Percentiles rank a stretch among this genome's conserved stretches.
Evolutionary conservation across 2,113 vertebrate species (phyloP).

Genomic region (Aspiorhynchus laticeps): DNA sequence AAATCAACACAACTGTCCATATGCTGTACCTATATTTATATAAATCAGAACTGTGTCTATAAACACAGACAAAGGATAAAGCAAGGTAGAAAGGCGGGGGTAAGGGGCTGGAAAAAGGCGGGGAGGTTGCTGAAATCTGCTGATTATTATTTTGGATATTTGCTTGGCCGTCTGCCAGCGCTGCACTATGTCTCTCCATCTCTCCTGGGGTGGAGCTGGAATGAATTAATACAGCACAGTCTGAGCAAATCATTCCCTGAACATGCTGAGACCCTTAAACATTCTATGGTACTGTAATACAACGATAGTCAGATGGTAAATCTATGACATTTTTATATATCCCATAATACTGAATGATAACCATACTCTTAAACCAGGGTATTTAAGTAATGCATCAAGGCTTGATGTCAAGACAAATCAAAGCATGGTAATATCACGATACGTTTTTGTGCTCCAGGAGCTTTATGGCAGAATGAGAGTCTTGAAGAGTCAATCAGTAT

Average conservation of each 20-base stretch:
- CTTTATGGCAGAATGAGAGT: slow-evolving; percentile 10
- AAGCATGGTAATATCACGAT: neutral
- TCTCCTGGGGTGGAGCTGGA: slow-evolving; percentile 61
- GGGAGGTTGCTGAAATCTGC: slow-evolving; percentile 53
- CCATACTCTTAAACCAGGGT: neutral
- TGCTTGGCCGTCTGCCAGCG: slow-evolving; percentile 61
- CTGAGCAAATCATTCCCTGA: slow-evolving; percentile 7
- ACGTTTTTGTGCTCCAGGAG: neutral
- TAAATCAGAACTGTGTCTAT: neutral
- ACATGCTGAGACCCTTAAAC: slow-evolving; percentile 3
- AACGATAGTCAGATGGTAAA: neutral
- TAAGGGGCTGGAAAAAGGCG: neutral
- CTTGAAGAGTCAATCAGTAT: slow-evolving; percentile 5
- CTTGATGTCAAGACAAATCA: neutral
- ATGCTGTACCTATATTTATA: neutral
- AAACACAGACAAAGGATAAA: slow-evolving; percentile 6
- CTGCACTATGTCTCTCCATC: slow-evolving; percentile 57
- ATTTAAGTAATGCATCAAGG: neutral
- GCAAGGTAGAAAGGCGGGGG: neutral
- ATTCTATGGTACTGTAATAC: neutral
- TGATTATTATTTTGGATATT: slow-evolving; percentile 59
- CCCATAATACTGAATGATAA: neutral
- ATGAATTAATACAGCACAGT: slow-evolving; percentile 42
- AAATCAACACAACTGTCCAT: neutral
- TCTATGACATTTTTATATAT: neutral